Conservation (phyloP, 1,140 invertebrate species). For the Drosophila mayri region DNA sequence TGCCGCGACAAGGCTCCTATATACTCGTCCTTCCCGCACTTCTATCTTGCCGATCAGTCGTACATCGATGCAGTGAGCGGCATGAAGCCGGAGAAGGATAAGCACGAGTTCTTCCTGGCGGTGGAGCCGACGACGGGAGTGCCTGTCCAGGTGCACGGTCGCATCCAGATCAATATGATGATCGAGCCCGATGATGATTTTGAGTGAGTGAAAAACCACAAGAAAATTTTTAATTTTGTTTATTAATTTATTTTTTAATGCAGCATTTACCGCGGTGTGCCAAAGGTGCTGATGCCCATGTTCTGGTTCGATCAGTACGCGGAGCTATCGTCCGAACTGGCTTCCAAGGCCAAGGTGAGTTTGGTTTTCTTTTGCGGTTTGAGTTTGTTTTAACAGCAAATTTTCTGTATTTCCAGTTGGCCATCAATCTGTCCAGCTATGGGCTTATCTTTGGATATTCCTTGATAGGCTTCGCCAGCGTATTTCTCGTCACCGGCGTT, state of each 20-base stretch:
- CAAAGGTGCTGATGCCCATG: conserved; percentile 87
- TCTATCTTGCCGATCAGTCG: conserved; percentile 91
- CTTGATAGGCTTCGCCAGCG: conserved; percentile 85
- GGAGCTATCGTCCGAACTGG: conserved; percentile 87
- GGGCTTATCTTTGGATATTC: conserved; percentile 86
- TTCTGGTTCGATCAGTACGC: conserved; percentile 91
- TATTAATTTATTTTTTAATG: conserved; percentile 41
- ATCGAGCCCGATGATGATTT: conserved; percentile 87
- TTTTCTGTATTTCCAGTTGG: conserved; percentile 52
- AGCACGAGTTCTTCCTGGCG: conserved; percentile 89
- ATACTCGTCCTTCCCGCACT: conserved; percentile 94
- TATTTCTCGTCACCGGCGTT: conserved; percentile 78
- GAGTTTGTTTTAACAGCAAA: background rate
- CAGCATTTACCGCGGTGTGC: conserved; percentile 86
- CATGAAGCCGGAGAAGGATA: conserved; percentile 88
- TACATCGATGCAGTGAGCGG: conserved; percentile 89
- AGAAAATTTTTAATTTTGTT: background rate
- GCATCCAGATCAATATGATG: conserved; percentile 91
- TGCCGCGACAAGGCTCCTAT: conserved; percentile 91
- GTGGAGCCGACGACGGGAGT: conserved; percentile 91
- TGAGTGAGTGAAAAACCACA: conserved; percentile 85
- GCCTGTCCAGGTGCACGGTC: conserved; percentile 88
- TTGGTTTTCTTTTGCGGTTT: background rate
- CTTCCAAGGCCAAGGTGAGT: conserved; percentile 86
- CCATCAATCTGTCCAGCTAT: conserved; percentile 85